Evolutionary conservation across 2,113 vertebrate species (phyloP).

Genomic region (Erythrocercus mccallii): DNA sequence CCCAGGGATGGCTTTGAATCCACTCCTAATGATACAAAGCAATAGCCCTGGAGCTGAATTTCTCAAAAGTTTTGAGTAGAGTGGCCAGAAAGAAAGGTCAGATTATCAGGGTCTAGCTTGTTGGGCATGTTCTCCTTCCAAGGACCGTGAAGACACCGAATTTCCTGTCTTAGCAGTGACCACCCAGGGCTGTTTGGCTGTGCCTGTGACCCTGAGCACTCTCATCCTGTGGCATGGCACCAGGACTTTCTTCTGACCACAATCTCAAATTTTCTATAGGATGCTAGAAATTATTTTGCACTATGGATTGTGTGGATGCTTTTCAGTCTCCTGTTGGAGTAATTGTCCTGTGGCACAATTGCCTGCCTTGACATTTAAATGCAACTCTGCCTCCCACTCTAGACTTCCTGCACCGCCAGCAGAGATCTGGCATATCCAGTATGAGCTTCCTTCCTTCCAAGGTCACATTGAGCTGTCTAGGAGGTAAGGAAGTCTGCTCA

Average conservation of each 20-base stretch:
- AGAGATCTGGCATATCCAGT: not conserved
- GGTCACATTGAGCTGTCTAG: not conserved
- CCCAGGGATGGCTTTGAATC: not conserved
- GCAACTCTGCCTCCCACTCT: not conserved
- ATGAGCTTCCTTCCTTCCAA: not conserved
- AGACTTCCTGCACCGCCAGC: not conserved
- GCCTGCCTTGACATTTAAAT: rapidly evolving
- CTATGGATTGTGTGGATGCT: not conserved
- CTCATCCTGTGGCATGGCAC: not conserved
- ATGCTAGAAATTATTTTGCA: not conserved
- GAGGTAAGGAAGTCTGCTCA: not conserved
- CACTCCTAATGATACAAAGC: not conserved
- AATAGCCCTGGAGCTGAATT: not conserved
- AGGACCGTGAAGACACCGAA: not conserved
- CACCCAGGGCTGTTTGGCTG: not conserved
- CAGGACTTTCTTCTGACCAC: not conserved
- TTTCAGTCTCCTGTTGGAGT: not conserved
- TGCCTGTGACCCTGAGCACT: not conserved
- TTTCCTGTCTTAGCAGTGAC: not conserved
- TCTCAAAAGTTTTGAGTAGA: not conserved
- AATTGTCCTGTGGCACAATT: not conserved
- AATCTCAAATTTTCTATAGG: not conserved
- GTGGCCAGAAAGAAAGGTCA: not conserved
- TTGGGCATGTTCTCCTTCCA: not conserved
- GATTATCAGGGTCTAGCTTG: not conserved